Evolutionary conservation across 2,888 invertebrate species (phyloP).

Genomic region (Nephrotoma appendiculata): DNA sequence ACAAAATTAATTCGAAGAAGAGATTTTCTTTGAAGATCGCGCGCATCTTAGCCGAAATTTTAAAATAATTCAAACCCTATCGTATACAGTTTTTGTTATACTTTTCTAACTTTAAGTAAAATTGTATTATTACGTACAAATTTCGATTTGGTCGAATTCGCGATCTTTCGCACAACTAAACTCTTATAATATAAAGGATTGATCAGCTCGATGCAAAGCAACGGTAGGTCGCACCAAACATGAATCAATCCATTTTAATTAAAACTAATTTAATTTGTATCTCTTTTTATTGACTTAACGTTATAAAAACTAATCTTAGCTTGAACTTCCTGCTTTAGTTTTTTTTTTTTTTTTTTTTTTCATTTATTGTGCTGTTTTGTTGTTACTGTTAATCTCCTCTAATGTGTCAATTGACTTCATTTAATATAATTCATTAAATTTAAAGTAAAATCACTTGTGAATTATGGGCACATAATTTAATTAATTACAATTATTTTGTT

Average conservation of each 20-base stretch:
- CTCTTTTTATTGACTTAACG: neutral
- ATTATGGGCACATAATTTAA: neutral
- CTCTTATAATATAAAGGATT: neutral
- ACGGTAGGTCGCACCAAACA: neutral
- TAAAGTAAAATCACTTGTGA: neutral
- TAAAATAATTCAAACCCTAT: neutral
- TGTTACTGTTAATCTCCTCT: neutral
- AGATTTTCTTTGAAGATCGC: neutral
- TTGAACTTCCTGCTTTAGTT: neutral
- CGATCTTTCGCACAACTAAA: neutral
- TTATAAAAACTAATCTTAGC: neutral
- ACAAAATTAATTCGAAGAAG: neutral
- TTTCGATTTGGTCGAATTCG: neutral
- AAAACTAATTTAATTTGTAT: neutral
- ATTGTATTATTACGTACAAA: neutral
- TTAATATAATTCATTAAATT: neutral
- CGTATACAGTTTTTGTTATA: neutral
- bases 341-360: neutral
- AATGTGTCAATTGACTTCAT: neutral
- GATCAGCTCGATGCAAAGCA: neutral
- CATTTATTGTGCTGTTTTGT: neutral
- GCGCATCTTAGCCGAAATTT: neutral
- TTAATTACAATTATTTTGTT: neutral
- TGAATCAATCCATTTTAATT: neutral
- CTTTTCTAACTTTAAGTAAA: neutral